Base-by-base conservation (phyloP, 2,888 invertebrate genomes). In the Magallana nippona region DNA sequence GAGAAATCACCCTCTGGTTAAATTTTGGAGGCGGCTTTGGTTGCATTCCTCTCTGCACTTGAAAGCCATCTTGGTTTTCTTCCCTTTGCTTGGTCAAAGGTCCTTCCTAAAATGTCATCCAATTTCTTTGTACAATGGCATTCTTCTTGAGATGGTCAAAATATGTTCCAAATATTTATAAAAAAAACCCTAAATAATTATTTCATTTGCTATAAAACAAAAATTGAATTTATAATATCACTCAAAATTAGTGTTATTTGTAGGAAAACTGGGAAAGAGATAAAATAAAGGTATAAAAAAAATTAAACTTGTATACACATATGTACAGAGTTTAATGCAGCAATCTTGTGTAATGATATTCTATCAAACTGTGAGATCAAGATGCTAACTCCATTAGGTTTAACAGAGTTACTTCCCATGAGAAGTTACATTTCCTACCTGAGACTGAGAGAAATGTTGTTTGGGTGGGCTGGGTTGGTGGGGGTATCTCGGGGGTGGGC, bases 381-480 rank as follows among this genome's bases (percentile, higher is more conserved):
- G 44, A 44, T 44, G 44, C 44, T 8, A 44, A 44, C 10, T 0
- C 44, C 5, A 44, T 44, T 8, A 44, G 3, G 5, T 8, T 8
- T 44, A 44, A 44, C 44, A 78, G 78, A 78, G 55, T 55, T 19
- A 55, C n/a, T 10, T 55, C 55, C 55, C n/a, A 11, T 78, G 1
- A 55, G 15, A 78, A 1, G 22, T 32, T 19, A 78, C 13, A 27
- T 32, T 17, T 63, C 82, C 71, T 87, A 88, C 88, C 82, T 86
- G 60, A 58, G 88, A 79, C 78, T 84, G 85, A 63, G 86, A 83
- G 81, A 84, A 86, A 13, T 84, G 85, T 44, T 85, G 82, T 78
- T 86, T 82, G 32, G 88, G 84, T 1, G 87, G 88, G 55, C 82
- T 62, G 22, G 85, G 84, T 55, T 77, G 82, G 32, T 80, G 80